Percentiles rank a stretch among this genome's conserved stretches.
Evolutionary conservation across 2,113 vertebrate genomes (phyloP).

Genomic region (cat (Felis catus)): F.catus_Fca126_mat1.0 CM031419.1:211097501-211098000

Average conservation of each 20-base stretch:
- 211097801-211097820: no score
- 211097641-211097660: not conserved
- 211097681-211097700: not conserved
- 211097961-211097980: rapidly evolving
- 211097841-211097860: no score
- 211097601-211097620: not conserved
- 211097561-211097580: not conserved
- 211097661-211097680: not conserved
- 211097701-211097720: not conserved
- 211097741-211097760: not conserved
- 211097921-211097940: no score
- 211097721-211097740: not conserved
- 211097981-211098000: no score
- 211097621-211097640: not conserved
- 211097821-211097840: no score
- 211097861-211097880: no score
- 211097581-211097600: not conserved
- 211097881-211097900: no score
- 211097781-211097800: no score
- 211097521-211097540: not conserved
- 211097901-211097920: no score
- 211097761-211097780: no score
- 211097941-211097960: no score
- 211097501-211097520: not conserved
- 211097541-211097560: not conserved